Conservation (phyloP, 2,113 vertebrate genomes). For the Pygathrix nemaeus region DNA sequence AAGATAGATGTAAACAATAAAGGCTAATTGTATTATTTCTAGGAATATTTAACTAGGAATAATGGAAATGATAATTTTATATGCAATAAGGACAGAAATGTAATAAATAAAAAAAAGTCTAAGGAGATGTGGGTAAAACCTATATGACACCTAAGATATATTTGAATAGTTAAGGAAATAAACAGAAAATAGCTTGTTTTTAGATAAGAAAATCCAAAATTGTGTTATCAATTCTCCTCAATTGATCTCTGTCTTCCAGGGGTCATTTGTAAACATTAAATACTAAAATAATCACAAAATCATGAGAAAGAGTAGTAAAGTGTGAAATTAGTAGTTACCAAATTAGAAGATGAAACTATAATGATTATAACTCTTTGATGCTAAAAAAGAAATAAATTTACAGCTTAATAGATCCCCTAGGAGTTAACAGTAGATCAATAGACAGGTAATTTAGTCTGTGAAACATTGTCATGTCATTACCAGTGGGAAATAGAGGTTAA, state of each 20-base stretch:
- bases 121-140: not conserved
- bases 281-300: not conserved
- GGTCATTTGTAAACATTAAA: not conserved
- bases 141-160: not conserved
- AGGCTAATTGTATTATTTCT: not conserved
- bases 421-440: not conserved
- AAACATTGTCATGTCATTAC: not conserved
- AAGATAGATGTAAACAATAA: not conserved
- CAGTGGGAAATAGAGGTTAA: not conserved
- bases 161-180: not conserved
- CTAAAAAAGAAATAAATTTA: not conserved
- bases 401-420: not conserved
- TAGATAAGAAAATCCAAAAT: not conserved
- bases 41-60: not conserved
- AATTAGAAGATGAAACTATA: not conserved
- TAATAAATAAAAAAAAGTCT: not conserved
- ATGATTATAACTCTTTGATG: not conserved
- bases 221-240: not conserved
- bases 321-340: not conserved
- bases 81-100: not conserved
- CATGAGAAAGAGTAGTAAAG: not conserved
- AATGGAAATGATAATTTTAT: not conserved
- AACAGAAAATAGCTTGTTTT: not conserved
- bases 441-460: not conserved
- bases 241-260: not conserved